Evolutionary conservation across 2,888 invertebrate genomes (phyloP), one percentile per base, ranked within the genome.

Genomic region (Limnephilus lunatus): DNA sequence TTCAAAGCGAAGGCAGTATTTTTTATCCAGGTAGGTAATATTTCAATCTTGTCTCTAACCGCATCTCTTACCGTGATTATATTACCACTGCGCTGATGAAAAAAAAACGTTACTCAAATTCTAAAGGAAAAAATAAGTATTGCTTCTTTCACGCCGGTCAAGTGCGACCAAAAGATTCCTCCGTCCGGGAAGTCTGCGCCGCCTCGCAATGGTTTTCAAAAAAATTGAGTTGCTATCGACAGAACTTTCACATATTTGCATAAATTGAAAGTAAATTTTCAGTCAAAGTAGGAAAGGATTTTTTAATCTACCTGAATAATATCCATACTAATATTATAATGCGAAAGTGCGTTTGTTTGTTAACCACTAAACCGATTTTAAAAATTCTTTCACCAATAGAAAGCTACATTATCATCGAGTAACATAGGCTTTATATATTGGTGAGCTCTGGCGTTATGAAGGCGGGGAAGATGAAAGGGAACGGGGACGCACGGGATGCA

Each of bases 121-220:
- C 35, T 19, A 87, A 87, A 85, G 85, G 12, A 85, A 87, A 87
- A 87, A 87, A 39, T 86, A 14, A 85, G 68, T 68, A 31, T 39
- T 30, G 86, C 87, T 53, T 53, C 31, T 31, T 87, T 87, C 87
- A 87, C 87, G 53, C 68, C 87, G 87, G 87, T 87, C 87, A 87
- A 87, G 87, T 87, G 87, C 87, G 87, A 53, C 53, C 68, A 7
- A 31, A 15, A 31, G 68, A 14, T 87, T 30, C 68, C 53, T 87
- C 31, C 53, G 87, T 53, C 87, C 53, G 87, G 87, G 53, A 87
- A 87, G 53, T 53, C 87, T 32, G 87, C 53, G 87, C 68, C 68
- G 87, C 53, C n/a, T 35, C 68, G 53, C 14, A 53, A 87, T 87
- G 87, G 12, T 19, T 87, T 86, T 44, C 32, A 35, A n/a, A 12